Evolutionary conservation across 2,797 vertebrate genomes (phyloP).

Genomic region (Coregonus suidteri): DNA sequence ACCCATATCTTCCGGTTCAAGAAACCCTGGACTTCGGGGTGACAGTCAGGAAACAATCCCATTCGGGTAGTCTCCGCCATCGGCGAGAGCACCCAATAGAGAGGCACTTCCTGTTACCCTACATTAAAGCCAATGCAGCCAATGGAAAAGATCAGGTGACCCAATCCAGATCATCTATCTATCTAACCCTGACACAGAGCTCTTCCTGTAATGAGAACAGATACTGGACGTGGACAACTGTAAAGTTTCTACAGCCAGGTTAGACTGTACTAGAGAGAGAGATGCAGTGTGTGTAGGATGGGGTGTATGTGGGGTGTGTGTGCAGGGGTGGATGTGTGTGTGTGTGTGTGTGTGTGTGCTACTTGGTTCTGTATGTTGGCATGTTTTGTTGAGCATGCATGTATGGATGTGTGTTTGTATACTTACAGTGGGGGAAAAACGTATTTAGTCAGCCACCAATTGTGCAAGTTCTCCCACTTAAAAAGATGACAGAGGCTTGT

Average conservation of each 20-base stretch:
- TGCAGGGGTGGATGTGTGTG: slow-evolving; percentile 18
- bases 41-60: background rate
- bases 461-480: too few species aligned
- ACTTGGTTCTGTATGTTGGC: background rate
- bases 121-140: slow-evolving; percentile 34
- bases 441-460: too few species aligned
- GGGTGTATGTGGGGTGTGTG: background rate
- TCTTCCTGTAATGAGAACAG: slow-evolving; percentile 32
- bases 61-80: slow-evolving; percentile 36
- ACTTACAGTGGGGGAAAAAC: too few species aligned
- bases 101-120: slow-evolving; percentile 50
- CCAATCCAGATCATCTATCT: slow-evolving; percentile 48
- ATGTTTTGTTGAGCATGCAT: background rate
- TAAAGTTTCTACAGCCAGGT: background rate
- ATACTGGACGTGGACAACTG: slow-evolving; percentile 23
- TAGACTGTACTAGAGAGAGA: background rate
- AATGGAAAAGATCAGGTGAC: slow-evolving; percentile 46
- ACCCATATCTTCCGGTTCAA: background rate
- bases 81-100: slow-evolving; percentile 48
- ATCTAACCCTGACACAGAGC: slow-evolving; percentile 41
- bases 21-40: background rate
- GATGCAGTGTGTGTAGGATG: background rate
- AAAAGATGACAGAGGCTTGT: too few species aligned
- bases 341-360: background rate
- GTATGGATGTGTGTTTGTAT: slow-evolving; percentile 5